These are phyloP conservation scores for Melanotus villosus DNA, from an alignment of 2,888 invertebrate genomes.

Conservation along the genomic window DNA sequence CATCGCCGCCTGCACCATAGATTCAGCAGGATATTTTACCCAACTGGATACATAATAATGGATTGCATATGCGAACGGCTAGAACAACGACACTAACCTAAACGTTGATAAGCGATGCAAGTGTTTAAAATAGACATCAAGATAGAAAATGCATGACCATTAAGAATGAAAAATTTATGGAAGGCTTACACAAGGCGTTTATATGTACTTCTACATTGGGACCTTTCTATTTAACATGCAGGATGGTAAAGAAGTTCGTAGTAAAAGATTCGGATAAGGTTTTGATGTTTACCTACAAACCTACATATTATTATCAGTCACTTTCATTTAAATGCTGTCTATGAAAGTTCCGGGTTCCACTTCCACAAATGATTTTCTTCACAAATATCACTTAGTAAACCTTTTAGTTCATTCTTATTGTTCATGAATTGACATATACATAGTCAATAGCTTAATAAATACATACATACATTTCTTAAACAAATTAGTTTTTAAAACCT, in stretches of 20 bases:
- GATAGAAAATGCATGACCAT: constrained; percentile 23
- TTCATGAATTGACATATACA: not conserved
- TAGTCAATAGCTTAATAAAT: constrained; percentile 17
- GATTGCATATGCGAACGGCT: constrained; percentile 61
- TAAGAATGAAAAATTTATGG: not conserved
- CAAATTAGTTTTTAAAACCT: not conserved
- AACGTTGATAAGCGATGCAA: constrained; percentile 54
- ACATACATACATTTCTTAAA: constrained; percentile 17
- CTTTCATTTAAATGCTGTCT: no score
- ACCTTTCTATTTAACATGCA: no score
- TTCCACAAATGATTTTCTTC: no score
- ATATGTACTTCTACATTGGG: no score
- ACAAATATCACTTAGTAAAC: not conserved
- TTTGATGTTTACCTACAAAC: no score
- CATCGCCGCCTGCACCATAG: constrained; percentile 67
- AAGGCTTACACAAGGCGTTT: not conserved
- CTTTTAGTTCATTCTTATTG: constrained; percentile 8
- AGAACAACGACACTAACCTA: constrained; percentile 60
- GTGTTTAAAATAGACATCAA: constrained; percentile 40
- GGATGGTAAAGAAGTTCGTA: no score
- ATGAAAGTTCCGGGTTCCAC: no score
- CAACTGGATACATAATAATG: constrained; percentile 61
- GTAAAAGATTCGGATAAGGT: no score
- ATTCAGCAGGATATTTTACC: constrained; percentile 65
- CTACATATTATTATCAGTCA: no score